Base-by-base conservation (phyloP, 2,888 invertebrate species). In the Tipula vernalis region DNA sequence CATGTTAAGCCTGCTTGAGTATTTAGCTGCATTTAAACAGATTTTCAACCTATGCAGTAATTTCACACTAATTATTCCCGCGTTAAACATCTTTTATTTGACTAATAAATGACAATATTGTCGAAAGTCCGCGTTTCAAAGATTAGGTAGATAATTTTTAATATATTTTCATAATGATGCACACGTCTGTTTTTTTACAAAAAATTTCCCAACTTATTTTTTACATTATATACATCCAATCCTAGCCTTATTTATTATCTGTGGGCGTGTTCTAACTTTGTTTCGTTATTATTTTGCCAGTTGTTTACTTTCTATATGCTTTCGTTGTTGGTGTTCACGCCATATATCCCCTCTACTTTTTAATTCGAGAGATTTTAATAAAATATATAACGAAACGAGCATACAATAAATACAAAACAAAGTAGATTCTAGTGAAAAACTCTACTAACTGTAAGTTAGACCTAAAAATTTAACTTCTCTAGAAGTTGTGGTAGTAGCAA, bases 401-500 rank as follows among this genome's bases (percentile, higher is more conserved):
- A 36, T 36, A 83, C 83, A 83, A 83, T 6, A 85, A 85, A 47
- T 15, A 87, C 5, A 86, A 51, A 13, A 86, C 15, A 86, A 36
- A 87, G 39, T 84, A 36, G 41, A 84, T 84, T 84, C 84, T 39
- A 84, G 39, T 36, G 15, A 83, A 51, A 83, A 83, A 71, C 18
- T 71, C 71, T 36, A 36, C 39, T 84, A 85, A 85, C 85, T 85
- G 85, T 15, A 85, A 8, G 10, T 41, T 41, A 13, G 18, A 85
- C 10, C 36, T 86, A 85, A 86, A 85, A 85, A 42, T 85, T 44
- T 87, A 86, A 88, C 88, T 88, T 88, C 88, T 87, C 87, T 88
- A 87, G 88, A 88, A 88, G 88, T 88, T 87, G 85, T 86, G 87
- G 86, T 87, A 87, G 87, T 87, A 87, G 87, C 87, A 87, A 87